phyloP scores from a whole-genome alignment of 2,888 invertebrate genomes.

The Odontocerum albicorne region DNA sequence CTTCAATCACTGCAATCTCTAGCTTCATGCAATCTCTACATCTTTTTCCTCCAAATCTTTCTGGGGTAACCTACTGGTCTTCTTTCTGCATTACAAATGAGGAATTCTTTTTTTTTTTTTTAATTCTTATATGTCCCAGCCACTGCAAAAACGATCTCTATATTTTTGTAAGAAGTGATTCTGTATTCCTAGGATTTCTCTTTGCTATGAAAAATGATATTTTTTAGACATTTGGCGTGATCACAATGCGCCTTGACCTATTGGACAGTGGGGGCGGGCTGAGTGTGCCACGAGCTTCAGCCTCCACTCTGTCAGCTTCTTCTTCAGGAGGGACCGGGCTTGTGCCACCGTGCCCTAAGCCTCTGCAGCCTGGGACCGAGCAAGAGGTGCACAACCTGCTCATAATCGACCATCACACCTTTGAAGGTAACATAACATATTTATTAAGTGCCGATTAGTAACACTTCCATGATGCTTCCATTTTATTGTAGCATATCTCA shows the following conservation, averaged over 20 bases:
- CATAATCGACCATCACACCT: constrained; percentile 94
- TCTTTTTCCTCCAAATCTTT: too few relatives aligned
- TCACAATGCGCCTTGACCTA: constrained; percentile 87
- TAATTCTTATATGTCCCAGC: too few relatives aligned
- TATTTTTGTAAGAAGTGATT: background rate
- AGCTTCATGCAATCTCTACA: too few relatives aligned
- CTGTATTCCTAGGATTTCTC: background rate
- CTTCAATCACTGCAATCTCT: too few relatives aligned
- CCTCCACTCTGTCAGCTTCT: constrained; percentile 41
- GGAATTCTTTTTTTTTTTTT: too few relatives aligned
- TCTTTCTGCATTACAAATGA: too few relatives aligned
- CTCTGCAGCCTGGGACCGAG: constrained; percentile 81
- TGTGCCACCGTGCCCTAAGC: constrained; percentile 73
- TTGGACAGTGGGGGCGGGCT: constrained; percentile 71
- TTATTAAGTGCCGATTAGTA: too few relatives aligned
- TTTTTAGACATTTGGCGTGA: constrained; percentile 85
- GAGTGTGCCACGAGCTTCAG: constrained; percentile 38
- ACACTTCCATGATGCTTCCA: too few relatives aligned
- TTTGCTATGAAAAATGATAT: background rate
- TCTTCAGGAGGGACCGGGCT: constrained; percentile 52
- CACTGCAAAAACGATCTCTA: too few relatives aligned
- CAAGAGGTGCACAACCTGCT: constrained; percentile 89
- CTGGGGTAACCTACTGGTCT: too few relatives aligned
- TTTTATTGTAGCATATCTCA: too few relatives aligned
- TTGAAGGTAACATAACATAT: too few relatives aligned